These are phyloP conservation scores for Odontocerum albicorne DNA, from an alignment of 2,888 invertebrate genomes.

Conservation along the genomic window DNA sequence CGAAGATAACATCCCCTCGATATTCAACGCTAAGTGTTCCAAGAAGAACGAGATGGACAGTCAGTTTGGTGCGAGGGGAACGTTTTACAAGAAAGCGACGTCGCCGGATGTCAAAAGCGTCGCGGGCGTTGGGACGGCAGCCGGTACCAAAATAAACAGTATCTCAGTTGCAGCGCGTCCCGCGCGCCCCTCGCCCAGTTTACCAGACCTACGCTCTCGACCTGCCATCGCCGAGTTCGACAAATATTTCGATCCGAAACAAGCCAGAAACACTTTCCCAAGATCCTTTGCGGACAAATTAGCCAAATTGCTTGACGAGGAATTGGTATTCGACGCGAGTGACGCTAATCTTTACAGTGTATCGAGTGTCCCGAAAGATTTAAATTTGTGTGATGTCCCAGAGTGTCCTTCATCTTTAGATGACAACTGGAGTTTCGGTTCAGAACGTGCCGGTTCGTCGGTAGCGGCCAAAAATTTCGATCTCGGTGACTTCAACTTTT, in stretches of 20 bases:
- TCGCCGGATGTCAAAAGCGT: slow-evolving; percentile 41
- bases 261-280: slow-evolving; percentile 34
- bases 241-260: slow-evolving; percentile 27
- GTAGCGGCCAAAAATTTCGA: slow-evolving; percentile 50
- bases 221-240: slow-evolving; percentile 43
- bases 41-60: slow-evolving; percentile 36
- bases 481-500: slow-evolving; percentile 42
- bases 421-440: slow-evolving; percentile 37
- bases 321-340: slow-evolving; percentile 31
- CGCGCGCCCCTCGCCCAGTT: slow-evolving; percentile 35
- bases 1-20: slow-evolving; percentile 29
- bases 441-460: slow-evolving; percentile 38
- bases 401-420: slow-evolving; percentile 41
- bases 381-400: slow-evolving; percentile 62
- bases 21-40: slow-evolving; percentile 34
- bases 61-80: slow-evolving; percentile 35
- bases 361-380: slow-evolving; percentile 66
- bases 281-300: slow-evolving; percentile 32
- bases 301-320: slow-evolving; percentile 29
- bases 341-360: slow-evolving; percentile 44
- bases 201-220: slow-evolving; percentile 45
- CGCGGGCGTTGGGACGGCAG: slow-evolving; percentile 33
- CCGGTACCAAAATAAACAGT: slow-evolving; percentile 11
- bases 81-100: slow-evolving; percentile 38
- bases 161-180: slow-evolving; percentile 22